Conservation (phyloP, 1,140 invertebrate species). For the Papilio helenus region DNA sequence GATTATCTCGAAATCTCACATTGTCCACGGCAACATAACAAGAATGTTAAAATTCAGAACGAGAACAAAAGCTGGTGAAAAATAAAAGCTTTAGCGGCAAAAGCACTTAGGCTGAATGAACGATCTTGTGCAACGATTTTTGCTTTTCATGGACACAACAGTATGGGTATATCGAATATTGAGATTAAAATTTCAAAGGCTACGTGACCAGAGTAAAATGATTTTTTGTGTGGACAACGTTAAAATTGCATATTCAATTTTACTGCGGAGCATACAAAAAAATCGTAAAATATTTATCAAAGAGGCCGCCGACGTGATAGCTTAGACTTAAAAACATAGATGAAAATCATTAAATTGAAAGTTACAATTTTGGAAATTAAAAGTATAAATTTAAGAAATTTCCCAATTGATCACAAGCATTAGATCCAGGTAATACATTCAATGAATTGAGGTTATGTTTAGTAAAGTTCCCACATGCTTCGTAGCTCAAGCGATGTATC, state of each 20-base stretch:
- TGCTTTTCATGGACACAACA: conserved; percentile 25
- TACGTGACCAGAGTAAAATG: conserved; percentile 19
- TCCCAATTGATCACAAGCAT: background rate
- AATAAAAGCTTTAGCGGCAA: conserved; percentile 12
- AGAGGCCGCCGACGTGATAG: background rate
- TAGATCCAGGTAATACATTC: background rate
- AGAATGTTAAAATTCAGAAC: conserved; percentile 7
- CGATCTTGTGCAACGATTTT: conserved; percentile 27
- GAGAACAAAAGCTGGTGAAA: conserved; percentile 14
- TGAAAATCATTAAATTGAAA: background rate
- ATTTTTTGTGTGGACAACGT: background rate
- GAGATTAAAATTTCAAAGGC: conserved; percentile 26
- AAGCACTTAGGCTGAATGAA: conserved; percentile 26
- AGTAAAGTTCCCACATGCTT: background rate
- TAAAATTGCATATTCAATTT: conserved; percentile 19
- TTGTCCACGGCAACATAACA: background rate
- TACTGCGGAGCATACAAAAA: background rate
- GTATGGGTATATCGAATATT: conserved; percentile 24
- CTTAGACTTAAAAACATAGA: background rate
- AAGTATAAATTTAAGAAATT: background rate
- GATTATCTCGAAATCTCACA: background rate
- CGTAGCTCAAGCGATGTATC: background rate
- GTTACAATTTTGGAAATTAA: too few relatives aligned
- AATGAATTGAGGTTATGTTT: background rate
- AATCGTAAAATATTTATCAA: background rate